These are phyloP conservation scores for Aphodius granarius DNA, from an alignment of 2,888 invertebrate genomes.

Conservation along the genomic window DNA sequence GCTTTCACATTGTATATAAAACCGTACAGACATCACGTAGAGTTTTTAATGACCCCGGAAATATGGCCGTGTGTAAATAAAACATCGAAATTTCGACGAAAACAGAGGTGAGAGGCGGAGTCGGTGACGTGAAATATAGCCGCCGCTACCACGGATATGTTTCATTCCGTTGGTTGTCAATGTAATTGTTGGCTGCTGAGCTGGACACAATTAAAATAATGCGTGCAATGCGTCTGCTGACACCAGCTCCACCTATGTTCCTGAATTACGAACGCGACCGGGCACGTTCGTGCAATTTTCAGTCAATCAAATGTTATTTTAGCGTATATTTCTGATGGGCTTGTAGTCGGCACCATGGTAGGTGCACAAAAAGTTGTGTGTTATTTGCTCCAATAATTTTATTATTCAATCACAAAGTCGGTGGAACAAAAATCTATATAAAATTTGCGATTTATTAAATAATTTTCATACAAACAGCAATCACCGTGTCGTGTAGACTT, in stretches of 20 bases:
- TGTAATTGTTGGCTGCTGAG: slow-evolving; percentile 20
- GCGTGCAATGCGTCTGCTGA: slow-evolving; percentile 7
- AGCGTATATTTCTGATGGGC: neutral
- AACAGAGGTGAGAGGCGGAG: neutral
- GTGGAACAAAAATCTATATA: too few species aligned
- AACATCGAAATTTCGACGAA: neutral
- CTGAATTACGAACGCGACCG: neutral
- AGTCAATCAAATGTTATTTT: neutral
- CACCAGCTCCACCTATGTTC: neutral
- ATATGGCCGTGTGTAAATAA: neutral
- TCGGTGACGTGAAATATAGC: slow-evolving; percentile 14
- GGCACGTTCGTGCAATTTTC: neutral
- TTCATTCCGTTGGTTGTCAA: slow-evolving; percentile 23
- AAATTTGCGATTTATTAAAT: too few species aligned
- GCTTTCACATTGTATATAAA: too few species aligned
- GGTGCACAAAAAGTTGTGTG: neutral
- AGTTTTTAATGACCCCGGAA: neutral
- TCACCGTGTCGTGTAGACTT: too few species aligned
- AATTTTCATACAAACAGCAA: too few species aligned
- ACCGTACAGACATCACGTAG: neutral
- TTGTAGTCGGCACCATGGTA: neutral
- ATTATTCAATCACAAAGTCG: too few species aligned
- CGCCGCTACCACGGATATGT: neutral
- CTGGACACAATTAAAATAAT: slow-evolving; percentile 24
- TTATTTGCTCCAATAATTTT: too few species aligned